Conservation (phyloP, 2,888 invertebrate genomes). For the Mesorhabditis spiculigera region DNA sequence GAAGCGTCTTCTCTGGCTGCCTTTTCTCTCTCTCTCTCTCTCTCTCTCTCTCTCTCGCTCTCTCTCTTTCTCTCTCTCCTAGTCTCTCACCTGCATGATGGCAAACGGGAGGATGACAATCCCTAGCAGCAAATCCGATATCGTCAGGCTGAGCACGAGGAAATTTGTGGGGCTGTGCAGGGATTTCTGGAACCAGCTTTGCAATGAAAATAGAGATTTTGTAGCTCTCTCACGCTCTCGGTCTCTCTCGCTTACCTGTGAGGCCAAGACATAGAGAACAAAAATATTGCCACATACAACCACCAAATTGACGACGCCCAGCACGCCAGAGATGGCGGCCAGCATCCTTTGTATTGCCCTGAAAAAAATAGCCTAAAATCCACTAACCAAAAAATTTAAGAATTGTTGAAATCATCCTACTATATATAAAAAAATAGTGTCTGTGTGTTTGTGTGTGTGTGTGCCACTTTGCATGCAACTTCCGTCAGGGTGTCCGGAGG, state of each 20-base stretch:
- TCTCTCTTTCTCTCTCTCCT: not conserved
- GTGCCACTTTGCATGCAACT: too few species aligned
- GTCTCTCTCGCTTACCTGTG: slow-evolving; percentile 5
- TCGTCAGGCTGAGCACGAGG: slow-evolving; percentile 92
- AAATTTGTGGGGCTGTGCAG: slow-evolving; percentile 90
- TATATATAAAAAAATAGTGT: too few species aligned
- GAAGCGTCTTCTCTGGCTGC: too few species aligned
- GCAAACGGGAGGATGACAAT: slow-evolving; percentile 90
- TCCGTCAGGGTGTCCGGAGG: too few species aligned
- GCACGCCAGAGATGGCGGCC: slow-evolving; percentile 26
- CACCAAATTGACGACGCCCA: slow-evolving; percentile 46
- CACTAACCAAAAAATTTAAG: too few species aligned
- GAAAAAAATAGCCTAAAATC: too few species aligned
- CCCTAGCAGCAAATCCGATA: slow-evolving; percentile 91
- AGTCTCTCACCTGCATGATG: slow-evolving; percentile 79
- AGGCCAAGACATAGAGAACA: slow-evolving; percentile 52
- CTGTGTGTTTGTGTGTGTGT: too few species aligned
- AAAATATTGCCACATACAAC: slow-evolving; percentile 55
- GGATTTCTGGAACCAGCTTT: slow-evolving; percentile 31
- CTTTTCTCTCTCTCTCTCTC: too few species aligned
- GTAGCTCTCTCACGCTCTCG: not conserved
- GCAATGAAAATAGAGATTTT: not conserved
- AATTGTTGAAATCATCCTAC: too few species aligned
- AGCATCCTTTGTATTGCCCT: slow-evolving; percentile 1
- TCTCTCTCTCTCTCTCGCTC: too few species aligned